Percentiles rank a stretch among this genome's conserved stretches.
Conservation (phyloP, 2,113 vertebrate species). For the Phylloscopus trochiloides region DNA sequence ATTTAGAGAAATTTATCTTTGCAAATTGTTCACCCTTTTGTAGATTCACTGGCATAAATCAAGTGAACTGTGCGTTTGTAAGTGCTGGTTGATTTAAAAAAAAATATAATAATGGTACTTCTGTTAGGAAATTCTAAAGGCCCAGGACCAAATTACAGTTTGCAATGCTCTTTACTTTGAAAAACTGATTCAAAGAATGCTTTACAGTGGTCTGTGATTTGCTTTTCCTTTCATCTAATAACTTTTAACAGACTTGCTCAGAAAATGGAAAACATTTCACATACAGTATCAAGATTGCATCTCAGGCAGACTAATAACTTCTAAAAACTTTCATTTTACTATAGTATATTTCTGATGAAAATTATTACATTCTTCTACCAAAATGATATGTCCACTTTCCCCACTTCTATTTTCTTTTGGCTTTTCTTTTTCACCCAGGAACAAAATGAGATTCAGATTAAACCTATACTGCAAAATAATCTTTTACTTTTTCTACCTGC, state of each 20-base stretch:
- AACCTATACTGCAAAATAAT: background rate
- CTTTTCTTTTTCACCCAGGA: background rate
- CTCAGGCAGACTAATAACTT: background rate
- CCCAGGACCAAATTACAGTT: background rate
- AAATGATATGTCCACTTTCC: background rate
- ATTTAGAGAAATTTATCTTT: background rate
- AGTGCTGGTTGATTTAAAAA: background rate
- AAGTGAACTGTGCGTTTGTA: background rate
- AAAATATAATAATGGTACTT: background rate
- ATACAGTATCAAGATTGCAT: background rate
- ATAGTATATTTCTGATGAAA: background rate
- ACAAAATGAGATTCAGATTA: background rate
- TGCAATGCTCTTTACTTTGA: background rate
- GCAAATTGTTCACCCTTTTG: background rate
- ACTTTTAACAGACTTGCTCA: background rate
- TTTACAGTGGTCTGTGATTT: background rate
- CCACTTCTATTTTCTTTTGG: background rate
- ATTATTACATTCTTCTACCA: background rate
- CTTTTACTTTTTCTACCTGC: background rate
- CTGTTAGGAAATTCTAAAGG: background rate
- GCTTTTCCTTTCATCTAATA: background rate
- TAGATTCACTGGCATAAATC: background rate
- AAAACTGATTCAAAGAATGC: background rate
- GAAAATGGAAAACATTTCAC: background rate
- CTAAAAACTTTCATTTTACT: background rate